Evolutionary conservation across 2,888 invertebrate species (phyloP), one percentile per base, ranked within the genome.

Genomic region (Diloba caeruleocephala): DNA sequence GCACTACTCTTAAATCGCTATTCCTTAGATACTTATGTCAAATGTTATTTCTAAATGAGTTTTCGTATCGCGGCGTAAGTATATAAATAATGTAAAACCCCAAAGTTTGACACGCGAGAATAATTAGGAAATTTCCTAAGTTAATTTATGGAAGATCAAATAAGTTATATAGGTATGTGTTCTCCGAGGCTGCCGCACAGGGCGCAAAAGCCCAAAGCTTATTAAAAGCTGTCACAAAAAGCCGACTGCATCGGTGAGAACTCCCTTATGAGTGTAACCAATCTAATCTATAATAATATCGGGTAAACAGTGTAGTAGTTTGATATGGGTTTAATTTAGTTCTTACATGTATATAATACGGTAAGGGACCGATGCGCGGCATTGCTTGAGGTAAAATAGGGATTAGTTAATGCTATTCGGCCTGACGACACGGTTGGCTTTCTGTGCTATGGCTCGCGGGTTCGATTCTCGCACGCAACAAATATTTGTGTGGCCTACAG

Each of bases 181-280:
- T 79, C 21, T 68, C 69, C 62, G 71, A 73, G 78, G 74, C 73
- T 66, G 70, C 62, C 74, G 68, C 63, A 60, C 69, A 80, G 60
- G 64, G 37, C 86, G 76, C 88, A 65, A 79, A 88, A 81, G 83
- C 90, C 87, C 90, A 76, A 68, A 90, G 88, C 88, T 89, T 87
- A 90, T 90, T 89, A 90, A 84, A 87, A 80, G 77, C 82, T 84
- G 84, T 84, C 86, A 82, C 85, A 88, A 89, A 90, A 88, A 87
- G 83, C 83, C 79, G 76, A 66, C 81, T 81, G 80, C 79, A 71
- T 60, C 46, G 65, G 67, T 65, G 73, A 57, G 74, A 61, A 66
- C 60, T 84, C 82, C 81, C 83, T 69, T 59, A 76, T 65, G 81
- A 78, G 60, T 65, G 58, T 58, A 71, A 72, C 74, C 76, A 78